Percentiles rank a stretch among this genome's conserved stretches.
Conservation (phyloP, 2,113 vertebrate genomes). For the Sebastes fasciatus region DNA sequence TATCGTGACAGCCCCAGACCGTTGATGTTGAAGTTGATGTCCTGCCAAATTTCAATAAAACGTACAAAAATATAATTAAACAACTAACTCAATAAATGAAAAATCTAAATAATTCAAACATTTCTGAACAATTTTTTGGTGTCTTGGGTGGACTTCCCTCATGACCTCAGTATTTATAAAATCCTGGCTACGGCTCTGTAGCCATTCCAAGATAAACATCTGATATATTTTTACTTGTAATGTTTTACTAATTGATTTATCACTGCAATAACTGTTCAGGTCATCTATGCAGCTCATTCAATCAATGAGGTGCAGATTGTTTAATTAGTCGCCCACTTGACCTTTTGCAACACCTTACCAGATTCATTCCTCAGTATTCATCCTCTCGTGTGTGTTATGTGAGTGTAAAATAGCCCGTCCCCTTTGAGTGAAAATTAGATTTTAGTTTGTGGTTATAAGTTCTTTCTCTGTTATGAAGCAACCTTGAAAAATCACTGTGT, state of each 20-base stretch:
- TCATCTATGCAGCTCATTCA: background rate
- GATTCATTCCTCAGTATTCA: conserved; percentile 69
- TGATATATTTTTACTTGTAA: background rate
- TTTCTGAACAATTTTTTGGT: background rate
- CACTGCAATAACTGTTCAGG: background rate
- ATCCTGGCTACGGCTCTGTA: background rate
- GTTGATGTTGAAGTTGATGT: background rate
- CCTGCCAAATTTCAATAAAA: background rate
- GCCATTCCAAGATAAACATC: background rate
- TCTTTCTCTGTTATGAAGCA: background rate
- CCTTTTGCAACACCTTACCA: background rate
- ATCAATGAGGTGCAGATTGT: conserved; percentile 10
- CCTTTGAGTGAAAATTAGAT: background rate
- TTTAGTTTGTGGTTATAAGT: background rate
- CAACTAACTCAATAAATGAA: background rate
- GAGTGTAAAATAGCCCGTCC: background rate
- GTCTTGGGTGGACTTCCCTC: background rate
- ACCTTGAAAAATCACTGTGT: background rate
- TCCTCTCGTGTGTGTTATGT: background rate
- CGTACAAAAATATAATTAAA: background rate
- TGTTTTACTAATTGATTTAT: conserved; percentile 2
- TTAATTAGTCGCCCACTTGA: conserved; percentile 15
- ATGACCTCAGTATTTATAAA: background rate
- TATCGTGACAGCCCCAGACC: no score
- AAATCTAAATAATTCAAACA: background rate